Evolutionary conservation across 2,113 vertebrate species (phyloP).

Genomic region (Zingel zingel): DNA sequence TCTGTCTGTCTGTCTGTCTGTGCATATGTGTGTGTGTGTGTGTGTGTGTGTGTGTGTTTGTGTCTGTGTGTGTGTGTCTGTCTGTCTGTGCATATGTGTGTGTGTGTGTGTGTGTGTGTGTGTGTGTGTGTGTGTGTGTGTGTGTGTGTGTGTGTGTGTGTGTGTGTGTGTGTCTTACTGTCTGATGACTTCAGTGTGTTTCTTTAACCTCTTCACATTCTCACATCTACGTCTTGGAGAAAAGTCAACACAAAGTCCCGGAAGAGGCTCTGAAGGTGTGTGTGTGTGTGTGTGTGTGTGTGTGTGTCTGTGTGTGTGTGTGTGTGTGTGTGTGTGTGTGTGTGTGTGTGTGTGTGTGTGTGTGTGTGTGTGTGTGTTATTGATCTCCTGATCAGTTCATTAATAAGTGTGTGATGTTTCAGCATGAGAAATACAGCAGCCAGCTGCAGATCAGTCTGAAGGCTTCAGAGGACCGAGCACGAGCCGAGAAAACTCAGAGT

Average conservation of each 20-base stretch:
- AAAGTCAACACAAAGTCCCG: constrained; percentile 95
- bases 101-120: not conserved
- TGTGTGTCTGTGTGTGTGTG: not conserved
- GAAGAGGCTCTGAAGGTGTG: constrained; percentile 96
- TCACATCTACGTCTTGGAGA: constrained; percentile 94
- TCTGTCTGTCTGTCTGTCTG: too few species aligned
- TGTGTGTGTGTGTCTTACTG: not conserved
- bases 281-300: constrained; percentile 23
- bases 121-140: not conserved
- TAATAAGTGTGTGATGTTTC: constrained; percentile 44
- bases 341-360: not conserved
- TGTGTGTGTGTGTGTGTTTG: too few species aligned
- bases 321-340: not conserved
- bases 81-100: too few species aligned
- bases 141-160: constrained; percentile 4
- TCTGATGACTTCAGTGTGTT: not conserved
- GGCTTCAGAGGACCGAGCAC: constrained; percentile 77
- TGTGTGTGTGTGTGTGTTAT: constrained; percentile 14
- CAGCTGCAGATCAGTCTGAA: constrained; percentile 92
- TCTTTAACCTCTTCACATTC: constrained; percentile 90
- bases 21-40: too few species aligned
- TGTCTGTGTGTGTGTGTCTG: not conserved
- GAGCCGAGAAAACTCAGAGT: constrained; percentile 85
- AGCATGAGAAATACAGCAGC: constrained; percentile 98
- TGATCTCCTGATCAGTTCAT: too few species aligned